Conservation (phyloP, 2,113 vertebrate genomes). For the Pithys albifrons region DNA sequence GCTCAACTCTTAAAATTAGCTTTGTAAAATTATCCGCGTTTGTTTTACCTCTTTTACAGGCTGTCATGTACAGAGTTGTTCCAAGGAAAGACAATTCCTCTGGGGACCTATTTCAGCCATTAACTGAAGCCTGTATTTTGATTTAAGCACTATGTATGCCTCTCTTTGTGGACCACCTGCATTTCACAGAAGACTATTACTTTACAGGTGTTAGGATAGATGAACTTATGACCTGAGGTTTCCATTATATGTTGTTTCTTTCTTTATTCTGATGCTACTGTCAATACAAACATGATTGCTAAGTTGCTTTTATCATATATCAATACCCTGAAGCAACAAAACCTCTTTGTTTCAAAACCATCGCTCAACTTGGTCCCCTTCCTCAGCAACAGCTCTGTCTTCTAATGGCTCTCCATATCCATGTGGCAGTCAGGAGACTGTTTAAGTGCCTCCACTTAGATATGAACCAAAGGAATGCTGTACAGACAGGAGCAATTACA, state of each 20-base stretch:
- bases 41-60: background rate
- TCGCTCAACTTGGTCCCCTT: background rate
- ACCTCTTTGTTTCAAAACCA: background rate
- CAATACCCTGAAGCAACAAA: background rate
- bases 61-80: background rate
- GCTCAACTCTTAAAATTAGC: background rate
- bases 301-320: background rate
- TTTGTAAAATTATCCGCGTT: background rate
- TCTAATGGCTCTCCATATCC: background rate
- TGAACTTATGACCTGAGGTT: background rate
- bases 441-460: background rate
- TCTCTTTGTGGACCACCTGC: background rate
- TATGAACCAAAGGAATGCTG: background rate
- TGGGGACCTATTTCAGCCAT: background rate
- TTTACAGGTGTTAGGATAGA: background rate
- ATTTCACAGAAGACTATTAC: background rate
- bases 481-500: background rate
- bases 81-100: background rate
- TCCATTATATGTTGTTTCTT: background rate
- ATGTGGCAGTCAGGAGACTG: background rate
- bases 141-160: background rate
- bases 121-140: constrained; percentile 1
- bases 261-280: background rate
- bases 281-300: background rate
- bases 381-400: background rate